These are phyloP conservation scores for Stenchaetothrips biformis DNA, from an alignment of 2,888 invertebrate genomes.

Conservation along the genomic window DNA sequence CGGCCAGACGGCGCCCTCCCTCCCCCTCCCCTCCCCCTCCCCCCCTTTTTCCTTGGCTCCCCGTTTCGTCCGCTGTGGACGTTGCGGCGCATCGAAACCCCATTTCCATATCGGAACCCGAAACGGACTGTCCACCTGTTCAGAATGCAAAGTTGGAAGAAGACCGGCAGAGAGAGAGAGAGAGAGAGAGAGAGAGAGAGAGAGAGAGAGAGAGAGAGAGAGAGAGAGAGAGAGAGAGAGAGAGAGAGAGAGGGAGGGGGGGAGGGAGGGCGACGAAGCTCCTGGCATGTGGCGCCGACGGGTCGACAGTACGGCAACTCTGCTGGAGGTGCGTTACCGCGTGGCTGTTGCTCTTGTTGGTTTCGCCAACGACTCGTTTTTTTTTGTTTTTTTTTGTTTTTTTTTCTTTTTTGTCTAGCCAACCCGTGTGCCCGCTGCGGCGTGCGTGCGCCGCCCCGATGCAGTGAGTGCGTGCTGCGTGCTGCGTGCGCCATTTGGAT, in stretches of 20 bases:
- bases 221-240: conserved; percentile 19
- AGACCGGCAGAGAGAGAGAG: background rate
- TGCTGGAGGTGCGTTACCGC: background rate
- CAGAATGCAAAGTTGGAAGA: too few species aligned
- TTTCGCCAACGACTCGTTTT: background rate
- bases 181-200: background rate
- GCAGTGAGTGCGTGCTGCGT: too few species aligned
- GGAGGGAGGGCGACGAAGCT: background rate
- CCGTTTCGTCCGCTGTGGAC: too few species aligned
- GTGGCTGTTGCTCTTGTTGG: background rate
- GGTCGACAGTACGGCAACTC: too few species aligned
- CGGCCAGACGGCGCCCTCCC: too few species aligned
- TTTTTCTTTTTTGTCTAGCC: background rate
- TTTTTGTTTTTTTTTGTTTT: background rate
- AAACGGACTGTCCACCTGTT: too few species aligned
- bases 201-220: conserved; percentile 22
- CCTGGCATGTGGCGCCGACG: too few species aligned
- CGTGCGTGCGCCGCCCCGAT: background rate
- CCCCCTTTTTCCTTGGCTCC: too few species aligned
- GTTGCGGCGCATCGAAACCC: too few species aligned
- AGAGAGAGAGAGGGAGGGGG: background rate
- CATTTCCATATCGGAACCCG: too few species aligned
- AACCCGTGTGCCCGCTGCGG: background rate
- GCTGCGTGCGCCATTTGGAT: too few species aligned
- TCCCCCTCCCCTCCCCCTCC: too few species aligned